Evolutionary conservation across 2,797 vertebrate genomes (phyloP), one percentile per base, ranked within the genome.

Genomic region (Microctenopoma lineatum): DNA sequence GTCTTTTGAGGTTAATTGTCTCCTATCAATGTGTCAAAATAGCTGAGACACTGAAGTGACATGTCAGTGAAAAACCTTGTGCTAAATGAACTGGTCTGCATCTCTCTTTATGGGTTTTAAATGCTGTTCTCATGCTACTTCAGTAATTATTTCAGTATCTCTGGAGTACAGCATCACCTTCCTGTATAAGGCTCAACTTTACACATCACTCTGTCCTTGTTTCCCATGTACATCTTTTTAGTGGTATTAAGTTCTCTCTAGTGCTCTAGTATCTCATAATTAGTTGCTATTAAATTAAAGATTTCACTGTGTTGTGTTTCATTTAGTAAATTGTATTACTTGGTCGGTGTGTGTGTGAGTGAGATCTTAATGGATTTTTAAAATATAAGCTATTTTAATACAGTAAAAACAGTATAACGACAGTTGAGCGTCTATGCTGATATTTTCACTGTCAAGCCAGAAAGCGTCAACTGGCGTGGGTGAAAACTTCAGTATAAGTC

Each of bases 401-500:
- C 8, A 7, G 12, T 7, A 48, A 7, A 59, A 61, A 21, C n/a
- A 25, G n/a, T 47, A 25, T 46, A 16, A 18, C 52, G 5, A 10
- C 32, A 18, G 1, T 57, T 56, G 0, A 44, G 56, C 63, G 47
- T 51, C 16, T 34, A 6, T 14, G 27, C 41, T 56, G 13, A 44
- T 51, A 14, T 59, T 76, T 77, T 63, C 64, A 48, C 48, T 47
- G 66, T 53, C 38, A 52, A 55, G 59, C 25, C 50, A 61, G 54
- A 54, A 29, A 66, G 41, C 66, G 39, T 63, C 16, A 27, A 75
- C 27, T 21, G 57, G 66, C 56, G 70, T 53, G 51, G 44, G 73
- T 65, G 25, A 68, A 25, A 65, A 71, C 53, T 71, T 72, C 50
- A 57, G 50, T 51, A 70, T 18, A 41, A 63, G 59, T 77, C 61